Evolutionary conservation across 2,797 vertebrate genomes (phyloP).

Genomic region (Prunella strophiata): DNA sequence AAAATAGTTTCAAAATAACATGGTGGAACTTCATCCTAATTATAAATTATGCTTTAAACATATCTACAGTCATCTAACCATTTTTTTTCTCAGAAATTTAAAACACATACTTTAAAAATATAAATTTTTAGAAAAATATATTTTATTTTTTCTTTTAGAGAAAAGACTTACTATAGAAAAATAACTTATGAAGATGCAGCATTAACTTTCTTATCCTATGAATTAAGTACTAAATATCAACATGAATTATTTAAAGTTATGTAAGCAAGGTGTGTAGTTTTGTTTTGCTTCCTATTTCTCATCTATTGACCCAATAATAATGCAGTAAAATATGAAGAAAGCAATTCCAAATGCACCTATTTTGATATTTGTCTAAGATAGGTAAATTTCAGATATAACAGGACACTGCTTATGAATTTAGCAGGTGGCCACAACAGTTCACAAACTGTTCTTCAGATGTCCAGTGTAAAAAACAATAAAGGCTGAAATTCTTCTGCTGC

Average conservation of each 20-base stretch:
- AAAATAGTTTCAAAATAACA: background rate
- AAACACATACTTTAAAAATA: background rate
- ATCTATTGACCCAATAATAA: background rate
- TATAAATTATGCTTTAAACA: background rate
- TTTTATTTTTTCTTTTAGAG: background rate
- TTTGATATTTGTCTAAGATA: background rate
- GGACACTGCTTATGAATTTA: background rate
- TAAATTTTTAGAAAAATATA: background rate
- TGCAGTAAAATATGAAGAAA: background rate
- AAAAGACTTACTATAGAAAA: background rate
- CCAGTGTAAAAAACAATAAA: background rate
- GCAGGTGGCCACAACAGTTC: rapidly evolving
- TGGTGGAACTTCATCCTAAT: background rate
- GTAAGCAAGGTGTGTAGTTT: background rate
- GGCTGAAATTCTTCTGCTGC: background rate
- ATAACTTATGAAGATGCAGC: background rate
- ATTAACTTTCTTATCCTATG: background rate
- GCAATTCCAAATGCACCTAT: background rate
- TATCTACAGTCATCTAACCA: background rate
- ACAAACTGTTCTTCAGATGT: background rate
- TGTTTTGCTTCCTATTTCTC: background rate
- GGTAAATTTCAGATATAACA: background rate
- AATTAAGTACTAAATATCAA: background rate
- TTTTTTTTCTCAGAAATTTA: background rate
- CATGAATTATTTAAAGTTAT: background rate